Base-by-base conservation (phyloP, 1,140 invertebrate species). In the Sminthurinus signatus region DNA sequence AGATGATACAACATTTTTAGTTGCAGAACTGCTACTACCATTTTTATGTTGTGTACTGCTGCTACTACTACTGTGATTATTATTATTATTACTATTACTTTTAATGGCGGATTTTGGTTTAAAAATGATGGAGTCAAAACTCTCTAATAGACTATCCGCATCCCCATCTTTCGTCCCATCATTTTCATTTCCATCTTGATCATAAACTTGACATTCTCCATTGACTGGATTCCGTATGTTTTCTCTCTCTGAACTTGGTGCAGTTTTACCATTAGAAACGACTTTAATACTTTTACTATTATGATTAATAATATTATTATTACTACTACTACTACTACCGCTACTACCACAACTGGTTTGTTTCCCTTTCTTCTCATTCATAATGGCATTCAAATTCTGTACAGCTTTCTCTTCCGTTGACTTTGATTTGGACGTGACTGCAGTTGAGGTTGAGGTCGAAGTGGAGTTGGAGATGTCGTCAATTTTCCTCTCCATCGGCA, bases 401-500 rank as follows among this genome's bases (percentile, higher is more conserved):
- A 52, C 50, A 8, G 50, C 28, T 29, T 28, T 3, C 27, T 52
- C 50, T 8, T 8, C 21, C 3, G 28, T 27, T 52, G n/a, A n/a
- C n/a, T n/a, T n/a, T n/a, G n/a, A n/a, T n/a, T n/a, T n/a, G n/a
- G n/a, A n/a, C n/a, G n/a, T n/a, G n/a, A n/a, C n/a, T n/a, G n/a
- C n/a, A n/a, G n/a, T n/a, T n/a, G n/a, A n/a, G n/a, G n/a, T n/a
- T n/a, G n/a, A n/a, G n/a, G n/a, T n/a, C n/a, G n/a, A n/a, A n/a
- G n/a, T n/a, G n/a, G n/a, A n/a, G n/a, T n/a, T n/a, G n/a, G n/a
- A n/a, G n/a, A n/a, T n/a, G n/a, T n/a, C n/a, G n/a, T n/a, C n/a
- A n/a, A n/a, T n/a, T n/a, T n/a, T n/a, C n/a, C n/a, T n/a, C 36
- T 70, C 63, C 69, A 70, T 70, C 31, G 69, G 69, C 0, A 70